Evolutionary conservation across 2,888 invertebrate genomes (phyloP).

Genomic region (Ectropis crepuscularia): DNA sequence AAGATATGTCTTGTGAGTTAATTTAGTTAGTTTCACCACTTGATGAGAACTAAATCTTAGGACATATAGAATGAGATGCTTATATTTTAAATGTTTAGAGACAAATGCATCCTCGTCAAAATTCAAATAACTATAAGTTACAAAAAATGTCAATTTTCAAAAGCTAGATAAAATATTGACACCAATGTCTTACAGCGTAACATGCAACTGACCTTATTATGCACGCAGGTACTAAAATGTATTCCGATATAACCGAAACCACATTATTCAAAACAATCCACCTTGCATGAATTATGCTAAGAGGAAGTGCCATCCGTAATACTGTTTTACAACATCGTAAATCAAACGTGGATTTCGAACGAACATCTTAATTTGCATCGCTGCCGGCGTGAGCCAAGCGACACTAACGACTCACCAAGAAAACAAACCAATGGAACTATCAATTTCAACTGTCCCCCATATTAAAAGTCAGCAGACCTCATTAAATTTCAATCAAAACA

Average conservation of each 20-base stretch:
- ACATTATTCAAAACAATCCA: slow-evolving; percentile 50
- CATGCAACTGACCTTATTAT: not conserved
- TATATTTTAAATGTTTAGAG: too few relatives aligned
- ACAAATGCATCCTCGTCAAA: too few relatives aligned
- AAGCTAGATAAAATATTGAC: slow-evolving; percentile 55
- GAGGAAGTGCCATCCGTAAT: slow-evolving; percentile 50
- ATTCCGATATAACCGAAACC: slow-evolving; percentile 32
- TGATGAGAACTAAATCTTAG: too few relatives aligned
- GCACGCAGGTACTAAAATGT: slow-evolving; percentile 15
- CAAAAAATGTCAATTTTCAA: too few relatives aligned
- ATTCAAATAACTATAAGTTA: too few relatives aligned
- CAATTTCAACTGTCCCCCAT: slow-evolving; percentile 69
- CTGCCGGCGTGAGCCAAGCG: slow-evolving; percentile 63
- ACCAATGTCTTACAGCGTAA: not conserved
- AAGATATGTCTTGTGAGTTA: too few relatives aligned
- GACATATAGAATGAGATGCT: too few relatives aligned
- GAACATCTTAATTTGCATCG: slow-evolving; percentile 79
- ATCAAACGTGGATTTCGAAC: slow-evolving; percentile 70
- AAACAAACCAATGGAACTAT: slow-evolving; percentile 77
- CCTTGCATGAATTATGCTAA: slow-evolving; percentile 48
- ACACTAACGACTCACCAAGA: slow-evolving; percentile 77
- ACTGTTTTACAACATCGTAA: slow-evolving; percentile 67
- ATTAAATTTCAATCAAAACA: slow-evolving; percentile 60
- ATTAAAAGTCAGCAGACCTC: slow-evolving; percentile 58
- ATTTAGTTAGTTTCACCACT: too few relatives aligned